Conservation (phyloP, 2,113 vertebrate species). For the Ptychochromis oligacanthus region DNA sequence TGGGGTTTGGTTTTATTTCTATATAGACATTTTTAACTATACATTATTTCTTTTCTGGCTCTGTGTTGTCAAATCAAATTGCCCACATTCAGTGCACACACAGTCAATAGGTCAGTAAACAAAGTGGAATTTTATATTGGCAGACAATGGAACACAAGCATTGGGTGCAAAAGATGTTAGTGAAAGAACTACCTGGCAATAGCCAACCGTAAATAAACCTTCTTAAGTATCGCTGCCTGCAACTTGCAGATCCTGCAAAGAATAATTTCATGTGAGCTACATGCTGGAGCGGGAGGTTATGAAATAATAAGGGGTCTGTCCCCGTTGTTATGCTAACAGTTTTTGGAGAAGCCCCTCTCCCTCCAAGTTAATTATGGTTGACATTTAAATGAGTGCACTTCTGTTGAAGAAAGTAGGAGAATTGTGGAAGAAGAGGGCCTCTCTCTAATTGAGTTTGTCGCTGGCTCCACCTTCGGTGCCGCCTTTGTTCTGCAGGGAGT, state of each 20-base stretch:
- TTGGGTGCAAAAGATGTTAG: neutral
- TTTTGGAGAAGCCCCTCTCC: conserved; percentile 65
- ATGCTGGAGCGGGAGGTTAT: conserved; percentile 47
- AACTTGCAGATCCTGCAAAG: conserved; percentile 8
- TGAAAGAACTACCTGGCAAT: conserved; percentile 7
- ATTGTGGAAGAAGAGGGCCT: conserved; percentile 68
- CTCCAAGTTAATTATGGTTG: conserved; percentile 81
- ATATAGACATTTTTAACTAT: conserved; percentile 1
- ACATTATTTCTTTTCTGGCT: neutral
- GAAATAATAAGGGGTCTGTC: conserved; percentile 64
- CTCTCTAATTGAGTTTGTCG: conserved; percentile 79
- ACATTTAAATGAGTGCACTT: conserved; percentile 82
- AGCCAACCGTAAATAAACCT: neutral
- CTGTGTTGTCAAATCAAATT: neutral
- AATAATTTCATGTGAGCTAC: conserved; percentile 42
- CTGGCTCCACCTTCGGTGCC: conserved; percentile 61
- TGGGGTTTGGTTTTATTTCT: neutral
- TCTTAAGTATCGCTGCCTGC: neutral
- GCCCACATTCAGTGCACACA: neutral
- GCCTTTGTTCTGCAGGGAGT: conserved; percentile 55
- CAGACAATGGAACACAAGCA: neutral
- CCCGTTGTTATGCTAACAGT: conserved; percentile 76
- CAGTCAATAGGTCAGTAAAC: neutral
- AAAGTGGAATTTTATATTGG: neutral
- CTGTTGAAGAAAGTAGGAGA: conserved; percentile 65